Evolutionary conservation across 2,888 invertebrate genomes (phyloP).

Genomic region (Prosopocoilus inquinatus): DNA sequence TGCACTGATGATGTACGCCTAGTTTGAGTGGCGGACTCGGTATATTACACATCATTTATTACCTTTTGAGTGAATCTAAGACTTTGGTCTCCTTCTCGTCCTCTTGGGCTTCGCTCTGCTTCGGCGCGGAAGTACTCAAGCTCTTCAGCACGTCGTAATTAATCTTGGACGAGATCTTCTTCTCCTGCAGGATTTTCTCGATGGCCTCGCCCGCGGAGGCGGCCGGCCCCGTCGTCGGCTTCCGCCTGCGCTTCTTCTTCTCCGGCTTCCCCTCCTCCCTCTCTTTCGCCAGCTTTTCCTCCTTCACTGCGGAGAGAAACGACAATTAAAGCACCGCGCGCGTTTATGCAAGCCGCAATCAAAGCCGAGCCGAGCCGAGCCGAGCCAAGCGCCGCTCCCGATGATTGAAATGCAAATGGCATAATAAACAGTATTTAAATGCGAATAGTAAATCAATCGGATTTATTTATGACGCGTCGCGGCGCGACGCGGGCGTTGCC

Average conservation of each 20-base stretch:
- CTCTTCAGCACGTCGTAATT: conserved; percentile 95
- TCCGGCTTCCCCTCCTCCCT: conserved; percentile 85
- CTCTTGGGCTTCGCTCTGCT: conserved; percentile 23
- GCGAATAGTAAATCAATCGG: no score
- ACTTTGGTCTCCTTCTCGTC: conserved; percentile 9
- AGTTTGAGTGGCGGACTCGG: no score
- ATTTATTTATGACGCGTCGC: no score
- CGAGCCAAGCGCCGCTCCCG: no score
- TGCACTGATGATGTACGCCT: no score
- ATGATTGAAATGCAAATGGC: no score
- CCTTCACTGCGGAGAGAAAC: conserved; percentile 63
- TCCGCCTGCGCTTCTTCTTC: conserved; percentile 70
- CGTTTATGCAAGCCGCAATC: neutral
- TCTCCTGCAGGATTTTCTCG: conserved; percentile 93
- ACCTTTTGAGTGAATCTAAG: neutral
- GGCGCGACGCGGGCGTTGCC: no score
- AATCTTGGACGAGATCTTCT: conserved; percentile 93
- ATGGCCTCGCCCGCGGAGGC: conserved; percentile 84
- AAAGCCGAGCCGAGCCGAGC: neutral
- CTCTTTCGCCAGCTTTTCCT: conserved; percentile 76
- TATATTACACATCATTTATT: neutral
- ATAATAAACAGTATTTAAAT: no score
- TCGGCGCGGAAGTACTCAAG: conserved; percentile 56
- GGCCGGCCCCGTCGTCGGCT: conserved; percentile 56
- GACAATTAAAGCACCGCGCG: neutral